Base-by-base conservation (phyloP, 2,888 invertebrate genomes). In the Allygus modestus region DNA sequence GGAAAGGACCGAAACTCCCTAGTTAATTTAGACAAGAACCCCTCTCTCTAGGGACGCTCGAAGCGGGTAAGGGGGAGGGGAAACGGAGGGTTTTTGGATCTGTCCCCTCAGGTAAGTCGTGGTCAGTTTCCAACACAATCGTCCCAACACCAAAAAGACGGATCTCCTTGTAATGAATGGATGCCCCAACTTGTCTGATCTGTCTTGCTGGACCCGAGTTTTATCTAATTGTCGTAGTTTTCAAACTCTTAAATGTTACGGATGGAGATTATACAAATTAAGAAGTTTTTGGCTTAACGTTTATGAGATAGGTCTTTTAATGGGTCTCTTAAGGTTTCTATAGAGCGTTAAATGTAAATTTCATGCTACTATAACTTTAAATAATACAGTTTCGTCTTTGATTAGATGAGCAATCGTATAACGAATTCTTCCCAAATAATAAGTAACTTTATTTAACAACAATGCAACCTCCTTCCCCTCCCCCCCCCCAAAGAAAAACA, bases 141-240 rank as follows among this genome's bases (percentile, higher is more conserved):
- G 69, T 11, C 31, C 11, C n/a, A n/a, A 2, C 61, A 23, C 61
- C 26, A 5, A n/a, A 7, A 69, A 69, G 69, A 69, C 69, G 33
- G 69, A 69, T 69, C 20, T n/a, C 33, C 69, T 33, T 31, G 1
- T 69, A 69, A 69, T 69, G 69, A 69, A 69, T 69, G 69, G 37
- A 69, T 69, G 69, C 37, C 37, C 33, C 7, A 69, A 31, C 37
- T 69, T 69, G 33, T 69, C 69, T 69, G 31, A 69, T 69, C 69
- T 23, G 69, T 69, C 69, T 69, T 69, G 54, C 54, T 17, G 46
- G 12, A 46, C 46, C 12, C 1, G 17, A 54, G 54, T 54, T 54
- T 54, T 54, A 54, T 23, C 23, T 54, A 54, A 54, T 54, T 23
- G 54, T 23, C 4, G 54, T 54, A 23, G 5, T 54, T 54, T 54